Evolutionary conservation across 2,888 invertebrate genomes (phyloP).

Genomic region (Amiota mariae): DNA sequence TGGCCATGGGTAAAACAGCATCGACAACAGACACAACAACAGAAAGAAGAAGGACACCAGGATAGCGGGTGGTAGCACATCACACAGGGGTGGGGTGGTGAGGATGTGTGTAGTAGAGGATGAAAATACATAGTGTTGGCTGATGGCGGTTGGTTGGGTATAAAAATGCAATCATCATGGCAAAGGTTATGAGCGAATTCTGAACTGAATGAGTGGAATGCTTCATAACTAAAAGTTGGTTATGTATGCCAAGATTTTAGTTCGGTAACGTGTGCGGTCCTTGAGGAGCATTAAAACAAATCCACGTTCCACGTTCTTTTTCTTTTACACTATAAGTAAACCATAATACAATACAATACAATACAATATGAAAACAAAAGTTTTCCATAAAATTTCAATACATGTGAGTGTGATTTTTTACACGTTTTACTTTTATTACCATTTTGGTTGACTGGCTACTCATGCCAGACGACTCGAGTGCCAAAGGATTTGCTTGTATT

Average conservation of each 20-base stretch:
- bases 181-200: not conserved
- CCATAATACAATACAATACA: no score
- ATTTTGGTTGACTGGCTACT: not conserved
- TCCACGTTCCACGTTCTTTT: no score
- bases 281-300: not conserved
- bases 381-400: conserved; percentile 24
- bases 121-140: not conserved
- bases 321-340: no score
- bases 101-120: not conserved
- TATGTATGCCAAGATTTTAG: not conserved
- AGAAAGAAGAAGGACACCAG: not conserved
- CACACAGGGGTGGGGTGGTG: no score
- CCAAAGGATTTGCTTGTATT: not conserved
- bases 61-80: no score
- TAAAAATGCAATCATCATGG: not conserved
- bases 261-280: not conserved
- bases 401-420: not conserved
- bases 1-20: not conserved
- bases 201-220: not conserved
- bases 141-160: not conserved
- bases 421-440: conserved; percentile 13
- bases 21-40: conserved; percentile 4
- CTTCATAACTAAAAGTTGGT: not conserved
- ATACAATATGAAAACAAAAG: not conserved
- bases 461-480: not conserved